phyloP scores from a whole-genome alignment of 2,888 invertebrate species.

The Lycia hirtaria region DNA sequence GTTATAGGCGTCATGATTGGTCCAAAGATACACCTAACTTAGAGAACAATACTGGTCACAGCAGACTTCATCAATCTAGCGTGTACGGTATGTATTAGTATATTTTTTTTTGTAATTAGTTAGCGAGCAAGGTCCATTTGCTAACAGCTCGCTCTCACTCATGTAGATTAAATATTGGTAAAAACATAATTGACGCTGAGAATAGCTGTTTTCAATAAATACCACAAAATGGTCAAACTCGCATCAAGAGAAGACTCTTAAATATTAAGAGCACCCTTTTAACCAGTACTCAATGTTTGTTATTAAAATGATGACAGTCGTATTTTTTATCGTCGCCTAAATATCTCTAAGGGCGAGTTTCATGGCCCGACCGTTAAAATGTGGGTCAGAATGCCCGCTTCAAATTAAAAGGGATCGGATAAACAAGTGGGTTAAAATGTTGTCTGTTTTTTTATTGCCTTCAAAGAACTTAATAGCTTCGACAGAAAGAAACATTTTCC shows the following conservation, averaged over 20 bases:
- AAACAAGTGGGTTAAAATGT: slow-evolving; percentile 12
- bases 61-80: too few species aligned
- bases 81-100: too few species aligned
- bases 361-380: slow-evolving; percentile 21
- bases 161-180: too few species aligned
- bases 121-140: too few species aligned
- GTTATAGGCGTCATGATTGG: too few species aligned
- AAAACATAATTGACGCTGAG: too few species aligned
- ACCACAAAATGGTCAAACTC: not conserved
- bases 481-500: too few species aligned
- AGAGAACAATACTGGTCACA: too few species aligned
- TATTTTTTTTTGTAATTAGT: too few species aligned
- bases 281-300: slow-evolving; percentile 13
- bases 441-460: slow-evolving; percentile 1
- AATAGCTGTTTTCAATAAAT: not conserved
- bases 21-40: too few species aligned
- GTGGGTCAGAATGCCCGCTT: slow-evolving; percentile 20
- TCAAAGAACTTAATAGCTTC: slow-evolving; percentile 2
- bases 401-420: slow-evolving; percentile 30
- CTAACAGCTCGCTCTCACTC: too few species aligned
- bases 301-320: slow-evolving; percentile 21
- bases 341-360: slow-evolving; percentile 17
- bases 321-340: slow-evolving; percentile 26
- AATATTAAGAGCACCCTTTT: slow-evolving; percentile 1
- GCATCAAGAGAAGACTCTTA: too few species aligned